A percentile compares a stretch with the other conserved stretches of the same genome.
Conservation (phyloP, 2,113 vertebrate species). For the Stegostoma tigrinum region DNA sequence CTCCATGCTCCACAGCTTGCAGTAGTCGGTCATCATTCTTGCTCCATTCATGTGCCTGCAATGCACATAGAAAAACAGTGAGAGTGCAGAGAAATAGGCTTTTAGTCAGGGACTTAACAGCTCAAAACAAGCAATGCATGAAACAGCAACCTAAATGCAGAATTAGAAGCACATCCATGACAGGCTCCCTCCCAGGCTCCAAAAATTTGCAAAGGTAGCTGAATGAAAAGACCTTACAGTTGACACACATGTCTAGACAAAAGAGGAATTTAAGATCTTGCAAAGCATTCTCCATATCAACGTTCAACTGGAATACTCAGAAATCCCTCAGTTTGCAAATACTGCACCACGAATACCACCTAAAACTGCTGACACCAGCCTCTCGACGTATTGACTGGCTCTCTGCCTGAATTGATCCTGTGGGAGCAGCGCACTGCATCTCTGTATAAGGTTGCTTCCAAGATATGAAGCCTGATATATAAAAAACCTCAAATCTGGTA, state of each 20-base stretch:
- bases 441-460: background rate
- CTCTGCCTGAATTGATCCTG: conserved; percentile 18
- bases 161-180: background rate
- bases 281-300: conserved; percentile 32
- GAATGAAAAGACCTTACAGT: conserved; percentile 38
- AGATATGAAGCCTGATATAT: background rate
- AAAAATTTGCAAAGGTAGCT: conserved; percentile 35
- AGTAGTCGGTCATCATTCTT: conserved; percentile 93
- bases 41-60: conserved; percentile 87
- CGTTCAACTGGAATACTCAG: background rate
- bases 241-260: conserved; percentile 37
- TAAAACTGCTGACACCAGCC: conserved; percentile 37
- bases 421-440: conserved; percentile 18
- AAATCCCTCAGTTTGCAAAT: conserved; percentile 8
- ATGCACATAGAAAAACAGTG: conserved; percentile 40
- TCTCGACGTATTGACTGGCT: conserved; percentile 25
- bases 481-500: background rate
- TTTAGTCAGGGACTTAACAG: background rate
- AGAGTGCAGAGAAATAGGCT: background rate
- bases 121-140: conserved; percentile 8
- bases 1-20: conserved; percentile 88
- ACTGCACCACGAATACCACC: background rate
- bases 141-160: background rate
- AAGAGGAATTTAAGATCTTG: conserved; percentile 34
- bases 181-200: background rate